phyloP scores from a whole-genome alignment of 2,797 vertebrate species.

The Poeciliopsis turneri region DNA sequence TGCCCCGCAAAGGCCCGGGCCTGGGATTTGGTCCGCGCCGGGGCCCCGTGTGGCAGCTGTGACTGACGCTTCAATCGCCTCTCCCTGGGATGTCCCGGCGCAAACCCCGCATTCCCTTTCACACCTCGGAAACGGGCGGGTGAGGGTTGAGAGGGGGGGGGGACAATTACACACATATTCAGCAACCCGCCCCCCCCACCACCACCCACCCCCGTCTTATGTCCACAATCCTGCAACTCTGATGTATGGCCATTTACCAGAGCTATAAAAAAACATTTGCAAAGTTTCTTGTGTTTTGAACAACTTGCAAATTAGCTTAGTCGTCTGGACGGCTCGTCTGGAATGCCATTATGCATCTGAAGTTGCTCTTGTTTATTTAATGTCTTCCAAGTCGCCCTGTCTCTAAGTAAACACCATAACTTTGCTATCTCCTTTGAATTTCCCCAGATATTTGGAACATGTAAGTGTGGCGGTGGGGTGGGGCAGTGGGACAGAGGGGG shows the following conservation, averaged over 20 bases:
- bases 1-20: slow-evolving; percentile 47
- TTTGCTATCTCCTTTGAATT: slow-evolving; percentile 57
- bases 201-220: slow-evolving; percentile 4
- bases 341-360: slow-evolving; percentile 55
- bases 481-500: too few species aligned
- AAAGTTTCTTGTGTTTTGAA: slow-evolving; percentile 63
- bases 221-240: slow-evolving; percentile 51
- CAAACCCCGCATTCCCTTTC: slow-evolving; percentile 78
- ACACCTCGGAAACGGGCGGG: slow-evolving; percentile 77
- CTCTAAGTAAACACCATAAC: slow-evolving; percentile 59
- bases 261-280: slow-evolving; percentile 55
- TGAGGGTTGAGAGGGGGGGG: slow-evolving; percentile 24
- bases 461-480: slow-evolving; percentile 62
- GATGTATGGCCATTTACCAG: slow-evolving; percentile 54
- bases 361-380: slow-evolving; percentile 61
- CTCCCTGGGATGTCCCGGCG: slow-evolving; percentile 75
- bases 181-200: slow-evolving; percentile 52
- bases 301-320: slow-evolving; percentile 68
- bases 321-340: slow-evolving; percentile 57
- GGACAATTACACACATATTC: slow-evolving; percentile 81
- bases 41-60: slow-evolving; percentile 83
- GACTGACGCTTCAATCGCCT: slow-evolving; percentile 82
- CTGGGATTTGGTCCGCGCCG: slow-evolving; percentile 74
- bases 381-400: slow-evolving; percentile 46
- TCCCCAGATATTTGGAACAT: slow-evolving; percentile 74